A percentile compares a stretch with the other conserved stretches of the same genome.
These are phyloP conservation scores for Dysidea cf. avara DNA, from an alignment of 37 sponge, comb jelly and placozoan species.

Conservation along the genomic window DNA sequence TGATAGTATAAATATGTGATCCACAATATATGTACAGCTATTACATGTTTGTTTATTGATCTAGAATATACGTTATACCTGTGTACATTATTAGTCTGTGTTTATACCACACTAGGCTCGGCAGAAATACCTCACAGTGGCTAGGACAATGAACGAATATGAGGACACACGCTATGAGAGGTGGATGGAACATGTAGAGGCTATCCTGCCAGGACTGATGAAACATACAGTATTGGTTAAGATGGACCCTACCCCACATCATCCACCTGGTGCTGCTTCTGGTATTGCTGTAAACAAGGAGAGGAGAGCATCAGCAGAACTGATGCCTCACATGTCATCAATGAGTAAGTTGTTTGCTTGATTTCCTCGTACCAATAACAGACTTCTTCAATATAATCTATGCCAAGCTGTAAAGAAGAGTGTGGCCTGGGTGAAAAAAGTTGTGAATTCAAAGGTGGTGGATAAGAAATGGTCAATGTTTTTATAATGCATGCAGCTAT, in stretches of 20 bases:
- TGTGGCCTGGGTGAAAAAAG: no score
- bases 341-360: no score
- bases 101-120: slow-evolving; percentile 52
- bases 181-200: slow-evolving; percentile 78
- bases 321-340: no score
- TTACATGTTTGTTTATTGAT: background rate
- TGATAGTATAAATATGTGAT: background rate
- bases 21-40: background rate
- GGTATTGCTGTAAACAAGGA: no score
- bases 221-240: slow-evolving; percentile 84
- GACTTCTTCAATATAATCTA: no score
- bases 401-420: no score
- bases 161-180: slow-evolving; percentile 78
- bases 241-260: slow-evolving; percentile 23
- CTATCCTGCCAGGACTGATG: slow-evolving; percentile 70
- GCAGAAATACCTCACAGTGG: slow-evolving; percentile 88
- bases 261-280: slow-evolving; percentile 16
- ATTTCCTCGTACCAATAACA: no score
- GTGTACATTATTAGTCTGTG: slow-evolving; percentile 1
- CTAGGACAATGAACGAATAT: slow-evolving; percentile 90
- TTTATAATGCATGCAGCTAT: no score
- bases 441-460: no score
- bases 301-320: no score
- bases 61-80: background rate
- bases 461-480: no score